Percentiles rank a stretch among this genome's conserved stretches.
phyloP scores from a whole-genome alignment of 2,888 invertebrate species.

The Rhagonycha fulva region DNA sequence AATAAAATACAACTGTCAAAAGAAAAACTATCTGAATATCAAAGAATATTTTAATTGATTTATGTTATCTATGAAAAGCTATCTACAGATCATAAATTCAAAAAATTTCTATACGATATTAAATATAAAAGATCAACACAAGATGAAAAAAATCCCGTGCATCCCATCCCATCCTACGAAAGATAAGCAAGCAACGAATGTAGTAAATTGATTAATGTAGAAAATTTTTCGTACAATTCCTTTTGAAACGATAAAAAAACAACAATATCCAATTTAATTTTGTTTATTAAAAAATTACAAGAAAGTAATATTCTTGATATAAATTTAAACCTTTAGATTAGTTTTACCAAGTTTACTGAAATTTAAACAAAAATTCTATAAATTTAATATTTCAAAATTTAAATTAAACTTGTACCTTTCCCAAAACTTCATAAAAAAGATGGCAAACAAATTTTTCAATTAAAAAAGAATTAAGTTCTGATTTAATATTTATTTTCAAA shows the following conservation, averaged over 20 bases:
- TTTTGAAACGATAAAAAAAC: background rate
- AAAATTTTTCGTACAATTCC: slow-evolving; percentile 16
- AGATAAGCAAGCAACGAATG: slow-evolving; percentile 21
- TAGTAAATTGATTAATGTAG: slow-evolving; percentile 24
- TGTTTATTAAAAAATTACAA: background rate
- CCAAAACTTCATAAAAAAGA: background rate
- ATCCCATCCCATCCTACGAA: slow-evolving; percentile 21
- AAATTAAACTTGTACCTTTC: background rate
- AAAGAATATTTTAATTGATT: slow-evolving; percentile 1
- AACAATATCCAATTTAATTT: background rate
- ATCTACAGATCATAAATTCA: slow-evolving; percentile 6
- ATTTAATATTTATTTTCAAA: background rate
- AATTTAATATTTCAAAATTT: background rate
- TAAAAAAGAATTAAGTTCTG: background rate
- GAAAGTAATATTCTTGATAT: background rate
- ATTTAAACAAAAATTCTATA: background rate
- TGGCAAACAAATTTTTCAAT: background rate
- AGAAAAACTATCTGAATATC: background rate
- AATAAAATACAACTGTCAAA: background rate
- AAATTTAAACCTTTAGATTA: background rate
- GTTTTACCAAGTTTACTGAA: background rate
- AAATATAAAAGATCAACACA: slow-evolving; percentile 15
- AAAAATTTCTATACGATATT: slow-evolving; percentile 5
- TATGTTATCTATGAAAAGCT: background rate
- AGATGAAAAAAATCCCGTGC: slow-evolving; percentile 26